Evolutionary conservation across 1,140 invertebrate species (phyloP), one percentile per base, ranked within the genome.

Genomic region (Macrotrachela quadricornifera): DNA sequence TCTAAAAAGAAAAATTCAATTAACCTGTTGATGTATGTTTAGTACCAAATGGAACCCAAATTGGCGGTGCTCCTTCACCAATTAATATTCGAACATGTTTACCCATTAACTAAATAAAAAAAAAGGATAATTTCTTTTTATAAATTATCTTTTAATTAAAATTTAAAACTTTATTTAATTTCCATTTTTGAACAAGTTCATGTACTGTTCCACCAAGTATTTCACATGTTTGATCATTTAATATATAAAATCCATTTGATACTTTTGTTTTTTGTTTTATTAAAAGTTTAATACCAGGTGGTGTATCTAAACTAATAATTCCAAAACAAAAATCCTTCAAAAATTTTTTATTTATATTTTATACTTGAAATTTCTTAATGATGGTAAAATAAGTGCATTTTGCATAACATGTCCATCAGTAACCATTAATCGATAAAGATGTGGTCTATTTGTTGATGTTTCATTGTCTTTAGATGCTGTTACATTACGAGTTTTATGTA

Each of bases 21-120:
- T n/a, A 37, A 51, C 49, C 42, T 51, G 44, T 41, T 11, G 30
- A 12, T 45, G 37, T 30, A 37, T 51, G 41, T 4, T 42, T 15
- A 36, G 42, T 45, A 15, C 49, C 49, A 37, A 51, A 51, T 16
- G 49, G 49, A 44, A 51, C 49, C 49, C 49, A 51, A n/a, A 41
- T 41, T 17, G 49, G 49, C 37, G 49, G 49, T 1, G 49, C 18
- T 16, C 41, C 37, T 12, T 51, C 49, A 15, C 41, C 44, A 16
- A 51, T 36, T 21, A 51, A 11, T 44, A 17, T 44, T 11, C 49
- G 38, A 51, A 51, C 30, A 51, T 51, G 15, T 37, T 51, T 40
- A 1, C 41, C 44, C 12, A 51, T 44, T n/a, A 44, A 21, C 38
- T 39, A 12, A 39, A 9, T 39, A 9, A 39, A 39, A 39, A 39